Evolutionary conservation across 2,113 vertebrate species (phyloP).

Genomic region (Takifugu flavidus): DNA sequence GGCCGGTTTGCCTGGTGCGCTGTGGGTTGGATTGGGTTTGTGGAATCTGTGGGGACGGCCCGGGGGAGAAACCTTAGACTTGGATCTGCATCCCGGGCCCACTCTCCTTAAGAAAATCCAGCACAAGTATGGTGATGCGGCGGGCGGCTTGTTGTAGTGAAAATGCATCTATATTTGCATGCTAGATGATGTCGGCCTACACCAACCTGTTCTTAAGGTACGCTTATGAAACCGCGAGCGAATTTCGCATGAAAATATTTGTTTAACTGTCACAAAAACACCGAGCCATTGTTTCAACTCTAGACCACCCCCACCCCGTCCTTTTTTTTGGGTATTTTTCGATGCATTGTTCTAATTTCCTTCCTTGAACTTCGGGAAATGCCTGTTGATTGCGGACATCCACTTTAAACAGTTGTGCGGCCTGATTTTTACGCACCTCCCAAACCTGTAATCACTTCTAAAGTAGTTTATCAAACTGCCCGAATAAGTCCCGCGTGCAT

Average conservation of each 20-base stretch:
- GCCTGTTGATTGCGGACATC: conserved; percentile 53
- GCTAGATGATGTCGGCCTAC: neutral
- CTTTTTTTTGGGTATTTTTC: conserved; percentile 9
- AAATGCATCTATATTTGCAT: conserved; percentile 18
- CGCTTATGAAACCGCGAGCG: too few species aligned
- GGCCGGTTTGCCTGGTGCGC: conserved; percentile 73
- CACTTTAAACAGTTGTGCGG: conserved; percentile 34
- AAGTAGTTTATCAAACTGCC: too few species aligned
- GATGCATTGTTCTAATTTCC: conserved; percentile 66
- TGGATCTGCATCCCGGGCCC: conserved; percentile 76
- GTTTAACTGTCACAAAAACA: neutral
- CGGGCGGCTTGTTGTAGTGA: conserved; percentile 25
- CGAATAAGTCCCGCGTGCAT: too few species aligned
- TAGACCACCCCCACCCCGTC: conserved; percentile 3
- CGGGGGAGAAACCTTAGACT: conserved; percentile 78
- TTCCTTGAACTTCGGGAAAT: conserved; percentile 57
- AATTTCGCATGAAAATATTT: conserved; percentile 1
- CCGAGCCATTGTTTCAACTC: conserved; percentile 30
- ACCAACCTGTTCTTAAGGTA: neutral
- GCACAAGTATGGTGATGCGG: conserved; percentile 31
- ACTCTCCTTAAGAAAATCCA: conserved; percentile 71
- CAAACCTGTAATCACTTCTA: too few species aligned
- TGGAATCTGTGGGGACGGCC: conserved; percentile 74
- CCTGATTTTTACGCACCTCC: neutral
- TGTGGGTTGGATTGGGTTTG: conserved; percentile 73